Conservation (phyloP, 2,888 invertebrate species). For the Elgonia sp. region DNA sequence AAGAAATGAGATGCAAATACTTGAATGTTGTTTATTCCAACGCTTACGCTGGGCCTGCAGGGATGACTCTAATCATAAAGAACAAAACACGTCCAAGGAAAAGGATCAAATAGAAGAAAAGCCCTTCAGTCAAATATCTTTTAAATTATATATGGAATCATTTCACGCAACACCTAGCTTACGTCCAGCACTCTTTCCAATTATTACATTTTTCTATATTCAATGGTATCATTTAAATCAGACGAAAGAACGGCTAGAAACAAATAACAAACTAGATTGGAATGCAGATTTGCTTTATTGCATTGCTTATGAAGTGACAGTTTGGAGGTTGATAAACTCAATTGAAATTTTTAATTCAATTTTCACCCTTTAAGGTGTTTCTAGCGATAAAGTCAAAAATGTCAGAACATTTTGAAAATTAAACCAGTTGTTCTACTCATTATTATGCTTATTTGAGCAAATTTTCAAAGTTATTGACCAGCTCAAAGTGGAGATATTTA, state of each 20-base stretch:
- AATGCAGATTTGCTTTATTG: conserved; percentile 17
- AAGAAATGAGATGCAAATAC: conserved; percentile 75
- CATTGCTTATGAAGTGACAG: conserved; percentile 4
- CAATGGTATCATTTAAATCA: conserved; percentile 32
- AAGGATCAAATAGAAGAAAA: conserved; percentile 56
- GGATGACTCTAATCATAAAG: conserved; percentile 70
- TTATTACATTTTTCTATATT: conserved; percentile 58
- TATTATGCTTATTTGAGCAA: too few relatives aligned
- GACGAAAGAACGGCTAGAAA: conserved; percentile 22
- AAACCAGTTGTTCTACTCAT: too few relatives aligned
- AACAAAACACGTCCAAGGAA: conserved; percentile 63
- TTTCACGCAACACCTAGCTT: conserved; percentile 70
- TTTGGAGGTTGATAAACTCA: not conserved
- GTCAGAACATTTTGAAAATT: too few relatives aligned
- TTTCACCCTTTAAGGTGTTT: too few relatives aligned
- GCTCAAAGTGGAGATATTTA: too few relatives aligned
- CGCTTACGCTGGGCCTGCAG: conserved; percentile 54
- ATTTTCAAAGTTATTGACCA: too few relatives aligned
- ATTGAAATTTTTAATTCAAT: not conserved
- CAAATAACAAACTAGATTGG: conserved; percentile 13
- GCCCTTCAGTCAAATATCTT: conserved; percentile 72
- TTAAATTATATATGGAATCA: conserved; percentile 68
- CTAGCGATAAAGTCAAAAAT: too few relatives aligned
- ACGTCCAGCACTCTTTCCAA: conserved; percentile 58
- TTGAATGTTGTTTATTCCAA: conserved; percentile 42